Conservation (phyloP, 2,888 invertebrate genomes). For the Acanthosepion pharaonis region DNA sequence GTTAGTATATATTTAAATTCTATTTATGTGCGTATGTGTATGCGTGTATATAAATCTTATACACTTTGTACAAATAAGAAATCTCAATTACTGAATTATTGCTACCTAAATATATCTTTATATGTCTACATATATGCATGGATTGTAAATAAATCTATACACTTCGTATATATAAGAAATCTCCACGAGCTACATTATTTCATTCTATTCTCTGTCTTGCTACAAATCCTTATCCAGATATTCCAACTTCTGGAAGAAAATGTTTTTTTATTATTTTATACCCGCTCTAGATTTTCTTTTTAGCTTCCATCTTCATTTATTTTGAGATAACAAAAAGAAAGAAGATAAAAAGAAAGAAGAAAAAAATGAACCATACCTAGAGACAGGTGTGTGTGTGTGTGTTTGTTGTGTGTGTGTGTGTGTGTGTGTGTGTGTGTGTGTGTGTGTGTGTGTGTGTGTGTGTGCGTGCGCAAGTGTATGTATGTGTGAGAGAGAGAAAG, state of each 20-base stretch:
- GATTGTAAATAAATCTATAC: not conserved
- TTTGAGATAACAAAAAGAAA: not conserved
- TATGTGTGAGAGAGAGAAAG: not conserved
- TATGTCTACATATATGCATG: not conserved
- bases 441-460: not conserved
- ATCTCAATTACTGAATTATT: too few species aligned
- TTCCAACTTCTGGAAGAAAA: not conserved
- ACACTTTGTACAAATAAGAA: not conserved
- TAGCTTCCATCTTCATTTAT: not conserved
- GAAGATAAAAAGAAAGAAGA: too few species aligned
- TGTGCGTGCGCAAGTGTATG: not conserved
- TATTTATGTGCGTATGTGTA: not conserved
- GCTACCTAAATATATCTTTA: not conserved
- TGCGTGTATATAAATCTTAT: not conserved
- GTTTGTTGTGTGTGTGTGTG: not conserved
- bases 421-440: not conserved
- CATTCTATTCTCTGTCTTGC: not conserved
- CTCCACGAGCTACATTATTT: too few species aligned
- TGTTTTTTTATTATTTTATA: not conserved
- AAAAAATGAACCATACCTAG: too few species aligned
- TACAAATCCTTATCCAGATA: not conserved
- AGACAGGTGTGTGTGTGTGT: not conserved
- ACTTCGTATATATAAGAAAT: too few species aligned
- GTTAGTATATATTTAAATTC: too few species aligned
- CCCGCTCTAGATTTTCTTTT: not conserved